Base-by-base conservation (phyloP, 1,140 invertebrate species). In the Pseudomyrmex cubaensis region DNA sequence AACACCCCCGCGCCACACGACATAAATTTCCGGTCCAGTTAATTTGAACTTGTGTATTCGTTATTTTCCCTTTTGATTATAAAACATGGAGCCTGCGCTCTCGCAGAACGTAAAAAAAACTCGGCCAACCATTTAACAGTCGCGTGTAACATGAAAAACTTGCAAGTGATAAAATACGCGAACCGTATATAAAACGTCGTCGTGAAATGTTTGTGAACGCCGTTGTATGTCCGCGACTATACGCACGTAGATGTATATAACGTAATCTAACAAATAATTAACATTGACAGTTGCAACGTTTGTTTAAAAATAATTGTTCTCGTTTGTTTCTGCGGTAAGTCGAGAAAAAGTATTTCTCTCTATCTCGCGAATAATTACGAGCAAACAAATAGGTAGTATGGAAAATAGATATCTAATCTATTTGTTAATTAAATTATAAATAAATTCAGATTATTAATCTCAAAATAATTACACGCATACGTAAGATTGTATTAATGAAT, bases 81-180 rank as follows among this genome's bases (percentile, higher is more conserved):
- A 5, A n/a, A 50, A 59, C 54, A 59, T 25, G 56, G 56, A 69
- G 44, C 25, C 20, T 48, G 76, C 44, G 35, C 64, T 17, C 64
- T 46, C 46, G 63, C 57, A 57, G 54, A 80, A 80, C 22, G 10
- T 35, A 25, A 72, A 35, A 35, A 35, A 35, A 80, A 80, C 66
- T 72, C 76, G 66, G 64, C 35, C 76, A 80, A 56, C 74, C 74
- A 15, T 66, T 77, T 77, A 77, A 80, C 66, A 70, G 54, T 80
- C 67, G 50, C 13, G 20, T 44, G 67, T 50, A 25, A 22, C 44
- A 22, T 48, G 17, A 48, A 35, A 74, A 69, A 76, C 62, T 77
- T 67, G 44, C 66, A 12, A 8, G 22, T 50, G 54, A 59, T 80
- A 80, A 80, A 70, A 50, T 25, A 72, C 61, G 64, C 66, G 66